These are phyloP conservation scores for Chydorus sphaericus DNA, from an alignment of 2,888 invertebrate species.

Conservation along the genomic window DNA sequence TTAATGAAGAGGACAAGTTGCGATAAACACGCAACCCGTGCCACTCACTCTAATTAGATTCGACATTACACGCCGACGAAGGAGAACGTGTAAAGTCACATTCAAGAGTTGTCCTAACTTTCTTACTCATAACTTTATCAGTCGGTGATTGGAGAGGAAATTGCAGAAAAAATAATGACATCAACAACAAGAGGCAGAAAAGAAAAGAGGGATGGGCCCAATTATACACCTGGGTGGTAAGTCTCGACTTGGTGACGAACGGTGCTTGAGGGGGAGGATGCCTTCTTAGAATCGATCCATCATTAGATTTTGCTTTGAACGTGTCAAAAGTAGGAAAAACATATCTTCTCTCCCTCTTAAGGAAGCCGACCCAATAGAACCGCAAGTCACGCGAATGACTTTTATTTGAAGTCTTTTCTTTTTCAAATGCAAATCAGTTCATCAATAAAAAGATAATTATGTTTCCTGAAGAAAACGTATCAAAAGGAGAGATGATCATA, in stretches of 20 bases:
- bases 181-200: background rate
- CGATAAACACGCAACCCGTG: no score
- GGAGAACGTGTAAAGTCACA: no score
- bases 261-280: background rate
- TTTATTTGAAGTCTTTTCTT: background rate
- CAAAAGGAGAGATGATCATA: background rate
- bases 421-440: no score
- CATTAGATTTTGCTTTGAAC: slow-evolving; percentile 8
- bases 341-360: no score
- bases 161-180: background rate
- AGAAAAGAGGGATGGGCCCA: background rate
- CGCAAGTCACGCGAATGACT: no score
- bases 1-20: no score
- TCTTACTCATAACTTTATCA: no score
- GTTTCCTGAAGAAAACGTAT: background rate
- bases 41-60: background rate
- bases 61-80: slow-evolving; percentile 1
- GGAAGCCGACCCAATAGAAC: no score
- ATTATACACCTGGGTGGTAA: background rate
- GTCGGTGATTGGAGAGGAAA: background rate
- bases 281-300: background rate
- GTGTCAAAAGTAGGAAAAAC: no score
- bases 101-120: no score
- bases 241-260: no score
- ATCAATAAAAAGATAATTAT: no score